Evolutionary conservation across 92 coral and sea anemone genomes (phyloP).

Genomic region (Palythoa grandiflora): DNA sequence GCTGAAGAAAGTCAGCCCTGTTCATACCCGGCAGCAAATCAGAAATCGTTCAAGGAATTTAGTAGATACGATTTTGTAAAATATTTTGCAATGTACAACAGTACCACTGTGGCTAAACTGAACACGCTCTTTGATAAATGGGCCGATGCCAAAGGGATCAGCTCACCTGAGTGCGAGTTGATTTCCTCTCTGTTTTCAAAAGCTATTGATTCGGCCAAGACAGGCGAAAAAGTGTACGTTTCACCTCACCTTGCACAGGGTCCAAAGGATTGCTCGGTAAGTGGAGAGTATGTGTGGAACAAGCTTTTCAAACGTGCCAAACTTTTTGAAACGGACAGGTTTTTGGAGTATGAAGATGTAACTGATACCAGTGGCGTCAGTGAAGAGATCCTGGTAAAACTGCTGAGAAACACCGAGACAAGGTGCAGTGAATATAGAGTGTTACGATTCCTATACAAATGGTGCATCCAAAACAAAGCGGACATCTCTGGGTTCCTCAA

Average conservation of each 20-base stretch:
- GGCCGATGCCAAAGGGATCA: slow-evolving; percentile 89
- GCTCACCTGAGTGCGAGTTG: slow-evolving; percentile 72
- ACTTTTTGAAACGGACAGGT: slow-evolving; percentile 65
- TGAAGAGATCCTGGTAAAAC: slow-evolving; percentile 62
- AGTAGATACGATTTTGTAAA: slow-evolving; percentile 69
- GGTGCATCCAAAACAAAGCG: slow-evolving; percentile 64
- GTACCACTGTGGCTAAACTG: slow-evolving; percentile 72
- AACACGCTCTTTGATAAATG: slow-evolving; percentile 70
- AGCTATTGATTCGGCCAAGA: slow-evolving; percentile 91
- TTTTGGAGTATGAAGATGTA: slow-evolving; percentile 25
- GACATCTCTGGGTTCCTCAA: slow-evolving; percentile 53
- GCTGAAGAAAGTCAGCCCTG: slow-evolving; percentile 57
- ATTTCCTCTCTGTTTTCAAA: slow-evolving; percentile 85
- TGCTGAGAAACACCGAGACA: slow-evolving; percentile 61
- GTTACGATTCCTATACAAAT: slow-evolving; percentile 78
- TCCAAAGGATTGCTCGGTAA: slow-evolving; percentile 27
- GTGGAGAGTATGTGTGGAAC: slow-evolving; percentile 81
- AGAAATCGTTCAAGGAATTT: slow-evolving; percentile 37
- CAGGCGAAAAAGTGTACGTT: slow-evolving; percentile 81
- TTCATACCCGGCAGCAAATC: slow-evolving; percentile 79
- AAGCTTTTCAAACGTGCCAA: slow-evolving; percentile 67
- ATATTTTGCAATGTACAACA: slow-evolving; percentile 82
- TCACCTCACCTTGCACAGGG: slow-evolving; percentile 48
- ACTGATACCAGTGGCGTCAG: slow-evolving; percentile 51
- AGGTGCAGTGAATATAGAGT: slow-evolving; percentile 76